These are phyloP conservation scores for Tricholauxania praeusta DNA, from an alignment of 2,888 invertebrate genomes.

Conservation along the genomic window DNA sequence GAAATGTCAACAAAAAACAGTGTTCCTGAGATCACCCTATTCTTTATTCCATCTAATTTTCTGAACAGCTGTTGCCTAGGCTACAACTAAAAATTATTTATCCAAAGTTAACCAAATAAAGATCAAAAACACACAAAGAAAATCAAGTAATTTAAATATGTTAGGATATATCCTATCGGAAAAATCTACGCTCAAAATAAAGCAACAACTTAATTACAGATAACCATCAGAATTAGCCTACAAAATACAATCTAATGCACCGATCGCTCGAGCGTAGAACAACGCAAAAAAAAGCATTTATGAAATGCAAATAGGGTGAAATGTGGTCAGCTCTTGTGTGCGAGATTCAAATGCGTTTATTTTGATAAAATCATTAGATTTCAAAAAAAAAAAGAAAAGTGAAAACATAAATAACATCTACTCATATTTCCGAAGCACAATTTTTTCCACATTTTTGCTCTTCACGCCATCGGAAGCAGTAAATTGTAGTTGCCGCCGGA, in stretches of 20 bases:
- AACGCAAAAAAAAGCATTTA: slow-evolving; percentile 8
- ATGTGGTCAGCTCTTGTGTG: background rate
- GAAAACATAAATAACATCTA: slow-evolving; percentile 28
- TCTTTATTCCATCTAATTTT: too few relatives aligned
- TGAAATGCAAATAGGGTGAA: slow-evolving; percentile 47
- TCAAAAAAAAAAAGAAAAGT: slow-evolving; percentile 39
- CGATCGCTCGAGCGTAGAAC: background rate
- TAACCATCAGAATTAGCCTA: slow-evolving; percentile 56
- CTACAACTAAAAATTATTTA: too few relatives aligned
- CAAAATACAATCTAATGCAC: slow-evolving; percentile 41
- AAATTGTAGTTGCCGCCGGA: slow-evolving; percentile 52
- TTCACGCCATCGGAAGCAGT: slow-evolving; percentile 25
- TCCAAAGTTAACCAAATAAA: too few relatives aligned
- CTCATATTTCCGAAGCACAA: background rate
- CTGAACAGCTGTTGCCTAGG: too few relatives aligned
- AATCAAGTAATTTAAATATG: too few relatives aligned
- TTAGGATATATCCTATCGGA: background rate
- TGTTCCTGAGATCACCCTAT: too few relatives aligned
- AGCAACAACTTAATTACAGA: slow-evolving; percentile 57
- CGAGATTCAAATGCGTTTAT: slow-evolving; percentile 35
- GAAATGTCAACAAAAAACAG: too few relatives aligned
- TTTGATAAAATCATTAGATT: slow-evolving; percentile 30
- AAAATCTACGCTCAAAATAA: slow-evolving; percentile 2
- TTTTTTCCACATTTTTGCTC: slow-evolving; percentile 2
- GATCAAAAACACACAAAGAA: too few relatives aligned